Base-by-base conservation (phyloP, 2,797 vertebrate species). In the Cetoscarus ocellatus region DNA sequence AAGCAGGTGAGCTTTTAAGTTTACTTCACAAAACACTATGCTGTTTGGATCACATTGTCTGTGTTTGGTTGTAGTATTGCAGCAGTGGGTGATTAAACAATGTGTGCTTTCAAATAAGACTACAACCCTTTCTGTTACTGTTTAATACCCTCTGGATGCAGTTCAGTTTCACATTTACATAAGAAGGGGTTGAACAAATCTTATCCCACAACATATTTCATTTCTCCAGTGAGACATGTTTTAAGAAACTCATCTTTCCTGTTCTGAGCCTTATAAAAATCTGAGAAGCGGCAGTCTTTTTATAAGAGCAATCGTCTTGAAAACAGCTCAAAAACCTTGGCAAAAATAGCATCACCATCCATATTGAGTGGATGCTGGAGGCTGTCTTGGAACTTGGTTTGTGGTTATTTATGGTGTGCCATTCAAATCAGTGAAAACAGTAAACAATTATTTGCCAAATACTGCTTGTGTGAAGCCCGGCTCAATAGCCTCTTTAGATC, bases 401-500 rank as follows among this genome's bases (percentile, higher is more conserved):
- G 63, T 59, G 65, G 66, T 79, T 88, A 86, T 87, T 90, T 87
- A 84, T 86, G 63, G 74, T 34, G 19, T 18, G 73, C 55, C 67
- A 72, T 77, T 83, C 66, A 84, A 86, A 79, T 86, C 47, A 45
- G 67, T 65, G 62, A 47, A 54, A 80, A 77, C 70, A 82, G 73
- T 61, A 73, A 79, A 78, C 71, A 77, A 61, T 78, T 65, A 77
- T 83, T 66, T 88, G 84, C 82, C 80, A 90, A 86, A 87, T 73
- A 63, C 34, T 59, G 75, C 61, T 71, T 79, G 75, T 86, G 73
- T 85, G 71, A 83, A 88, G 74, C 71, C 59, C 52, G 62, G 66
- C 74, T 86, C 79, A 84, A 80, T 77, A 80, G 82, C 75, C 73
- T 78, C 68, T 92, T 88, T 84, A 87, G 82, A 74, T 79, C 68